These are phyloP conservation scores for Rambutsinella grinnellia DNA, from an alignment of 2,888 invertebrate species.

Conservation along the genomic window DNA sequence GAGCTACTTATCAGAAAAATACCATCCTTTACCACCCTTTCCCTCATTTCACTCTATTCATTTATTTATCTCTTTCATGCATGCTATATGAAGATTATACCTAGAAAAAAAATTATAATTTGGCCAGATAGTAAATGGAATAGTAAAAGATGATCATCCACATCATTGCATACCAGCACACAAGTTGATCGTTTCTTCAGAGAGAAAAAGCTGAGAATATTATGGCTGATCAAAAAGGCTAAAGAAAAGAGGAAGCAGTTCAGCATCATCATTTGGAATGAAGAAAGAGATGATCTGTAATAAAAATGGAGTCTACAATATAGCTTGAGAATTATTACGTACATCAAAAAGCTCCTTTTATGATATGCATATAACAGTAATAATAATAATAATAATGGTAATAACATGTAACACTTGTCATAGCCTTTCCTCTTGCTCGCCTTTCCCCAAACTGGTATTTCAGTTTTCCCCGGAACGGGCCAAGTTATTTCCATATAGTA, in stretches of 20 bases:
- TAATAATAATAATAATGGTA: not conserved
- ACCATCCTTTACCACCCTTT: too few species aligned
- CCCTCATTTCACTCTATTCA: too few species aligned
- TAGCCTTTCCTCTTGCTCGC: not conserved
- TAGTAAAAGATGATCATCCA: too few species aligned
- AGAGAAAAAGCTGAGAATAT: too few species aligned
- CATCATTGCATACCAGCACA: too few species aligned
- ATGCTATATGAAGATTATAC: too few species aligned
- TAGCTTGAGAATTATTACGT: not conserved
- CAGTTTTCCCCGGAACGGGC: not conserved
- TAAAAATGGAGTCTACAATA: not conserved
- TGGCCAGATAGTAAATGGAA: too few species aligned
- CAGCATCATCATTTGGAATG: slow-evolving; percentile 6
- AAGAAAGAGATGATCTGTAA: slow-evolving; percentile 11
- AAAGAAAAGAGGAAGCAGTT: not conserved
- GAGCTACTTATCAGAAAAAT: too few species aligned
- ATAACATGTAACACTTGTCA: not conserved
- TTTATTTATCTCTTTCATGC: too few species aligned
- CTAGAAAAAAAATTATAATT: too few species aligned
- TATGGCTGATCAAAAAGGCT: not conserved
- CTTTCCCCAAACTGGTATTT: not conserved
- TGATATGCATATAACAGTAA: not conserved
- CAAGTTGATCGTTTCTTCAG: too few species aligned
- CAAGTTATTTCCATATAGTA: not conserved
- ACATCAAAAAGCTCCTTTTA: not conserved